Evolutionary conservation across 2,113 vertebrate genomes (phyloP), one percentile per base, ranked within the genome.

Genomic region (Notothenia rossii): DNA sequence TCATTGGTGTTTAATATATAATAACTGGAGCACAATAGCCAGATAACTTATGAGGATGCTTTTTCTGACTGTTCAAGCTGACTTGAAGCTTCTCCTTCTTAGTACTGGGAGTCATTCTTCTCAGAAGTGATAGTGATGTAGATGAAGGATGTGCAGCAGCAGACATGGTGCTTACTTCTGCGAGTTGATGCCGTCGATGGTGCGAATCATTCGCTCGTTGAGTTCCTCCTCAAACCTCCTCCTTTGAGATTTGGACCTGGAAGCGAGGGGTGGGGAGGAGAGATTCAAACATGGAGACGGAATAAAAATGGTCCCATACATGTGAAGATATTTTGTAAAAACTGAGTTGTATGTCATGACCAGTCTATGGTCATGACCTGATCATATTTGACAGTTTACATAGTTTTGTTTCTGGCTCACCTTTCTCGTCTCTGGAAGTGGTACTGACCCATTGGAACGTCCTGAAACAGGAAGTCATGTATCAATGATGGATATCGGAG

Each of bases 151-250:
- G 43, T 48, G 22, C 55, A 17, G 54, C 33, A 9, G 10, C 29
- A 29, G 29, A 72, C 40, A 10, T 1, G 10, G n/a, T 20, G 2
- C 96, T 87, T 93, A 99, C 98, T 99, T 99, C 75, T 99, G 98
- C 51, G 98, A 97, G 83, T 98, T 99, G 91, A 99, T 98, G 77
- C 97, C 98, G n/a, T 99, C 97, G 67, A 99, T 98, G 58, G 98
- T 98, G 87, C 96, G 96, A 87, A 99, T 99, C 97, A 99, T 99
- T 67, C 98, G 95, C 90, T 99, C 98, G 59, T 98, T 98, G 79
- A 99, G 86, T 69, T 99, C 98, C 83, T 99, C 98, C 88, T 99
- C 98, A 93, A 99, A 99, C 66, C 97, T 95, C 86, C 96, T 98
- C 93, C 97, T 97, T 87, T 99, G 98, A 18, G 98, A 99, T 91